Evolutionary conservation across 1,140 invertebrate species (phyloP).

Genomic region (Temnothorax nylanderi): DNA sequence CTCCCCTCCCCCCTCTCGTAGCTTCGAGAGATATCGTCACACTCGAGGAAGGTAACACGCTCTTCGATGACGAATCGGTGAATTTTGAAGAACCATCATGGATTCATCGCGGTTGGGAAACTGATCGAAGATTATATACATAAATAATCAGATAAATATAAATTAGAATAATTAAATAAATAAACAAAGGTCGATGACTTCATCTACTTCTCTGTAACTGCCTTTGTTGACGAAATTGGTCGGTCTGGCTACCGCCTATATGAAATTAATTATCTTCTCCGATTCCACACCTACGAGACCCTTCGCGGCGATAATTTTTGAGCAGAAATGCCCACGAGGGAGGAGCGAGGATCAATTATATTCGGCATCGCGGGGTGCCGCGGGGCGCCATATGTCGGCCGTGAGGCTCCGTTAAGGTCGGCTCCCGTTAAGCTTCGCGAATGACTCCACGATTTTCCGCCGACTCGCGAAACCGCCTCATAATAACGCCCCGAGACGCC

Average conservation of each 20-base stretch:
- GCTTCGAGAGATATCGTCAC: constrained; percentile 56
- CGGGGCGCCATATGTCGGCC: constrained; percentile 66
- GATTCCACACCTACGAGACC: background rate
- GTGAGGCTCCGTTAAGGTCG: constrained; percentile 22
- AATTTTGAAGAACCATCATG: constrained; percentile 19
- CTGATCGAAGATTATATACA: constrained; percentile 18
- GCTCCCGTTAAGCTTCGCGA: constrained; percentile 63
- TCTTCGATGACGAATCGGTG: constrained; percentile 61
- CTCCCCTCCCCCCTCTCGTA: constrained; percentile 6
- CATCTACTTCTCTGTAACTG: background rate
- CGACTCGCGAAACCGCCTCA: constrained; percentile 56
- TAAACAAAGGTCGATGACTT: background rate
- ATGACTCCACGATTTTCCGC: constrained; percentile 61
- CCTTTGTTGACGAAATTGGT: background rate
- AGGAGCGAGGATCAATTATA: constrained; percentile 35
- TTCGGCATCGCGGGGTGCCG: constrained; percentile 25
- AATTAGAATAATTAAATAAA: background rate
- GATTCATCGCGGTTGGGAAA: constrained; percentile 11
- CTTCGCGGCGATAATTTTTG: background rate
- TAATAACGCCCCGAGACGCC: constrained; percentile 37
- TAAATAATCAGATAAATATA: background rate
- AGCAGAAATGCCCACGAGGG: background rate
- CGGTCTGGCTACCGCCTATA: background rate
- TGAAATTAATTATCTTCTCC: background rate
- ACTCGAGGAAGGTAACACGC: constrained; percentile 10